Evolutionary conservation across 2,113 vertebrate species (phyloP).

Genomic region (Potamarius usumacintae): DNA sequence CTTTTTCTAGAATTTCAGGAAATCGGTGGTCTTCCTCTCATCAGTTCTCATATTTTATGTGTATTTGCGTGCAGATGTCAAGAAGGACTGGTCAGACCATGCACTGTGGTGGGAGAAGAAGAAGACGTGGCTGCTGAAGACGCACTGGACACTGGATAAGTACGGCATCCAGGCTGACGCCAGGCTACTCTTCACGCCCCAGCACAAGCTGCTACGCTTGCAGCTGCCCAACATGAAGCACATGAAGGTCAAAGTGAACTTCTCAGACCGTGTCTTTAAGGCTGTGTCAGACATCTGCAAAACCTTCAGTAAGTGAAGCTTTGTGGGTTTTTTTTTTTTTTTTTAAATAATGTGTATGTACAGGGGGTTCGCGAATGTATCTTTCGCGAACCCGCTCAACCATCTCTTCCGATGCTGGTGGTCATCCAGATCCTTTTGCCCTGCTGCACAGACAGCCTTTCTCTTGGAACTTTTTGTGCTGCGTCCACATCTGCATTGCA

Average conservation of each 20-base stretch:
- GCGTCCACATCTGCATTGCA: too few species aligned
- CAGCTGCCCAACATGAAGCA: slow-evolving; percentile 99
- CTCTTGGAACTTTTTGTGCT: too few species aligned
- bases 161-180: slow-evolving; percentile 97
- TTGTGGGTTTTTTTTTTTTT: not conserved
- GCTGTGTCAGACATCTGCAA: slow-evolving; percentile 98
- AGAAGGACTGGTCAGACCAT: slow-evolving; percentile 99
- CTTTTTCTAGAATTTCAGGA: not conserved
- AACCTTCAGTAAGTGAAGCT: slow-evolving; percentile 92
- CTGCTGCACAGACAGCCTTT: too few species aligned
- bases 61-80: slow-evolving; percentile 81
- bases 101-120: slow-evolving; percentile 99
- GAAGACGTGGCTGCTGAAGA: slow-evolving; percentile 97
- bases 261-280: slow-evolving; percentile 98
- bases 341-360: not conserved
- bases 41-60: not conserved
- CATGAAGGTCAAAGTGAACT: slow-evolving; percentile 99
- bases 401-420: too few species aligned
- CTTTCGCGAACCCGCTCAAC: too few species aligned
- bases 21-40: not conserved
- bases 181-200: slow-evolving; percentile 93
- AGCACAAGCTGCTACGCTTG: slow-evolving; percentile 95
- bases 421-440: too few species aligned
- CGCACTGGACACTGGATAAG: slow-evolving; percentile 98
- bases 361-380: not conserved